phyloP scores from a whole-genome alignment of 2,888 invertebrate species.

The Graphium colonna region DNA sequence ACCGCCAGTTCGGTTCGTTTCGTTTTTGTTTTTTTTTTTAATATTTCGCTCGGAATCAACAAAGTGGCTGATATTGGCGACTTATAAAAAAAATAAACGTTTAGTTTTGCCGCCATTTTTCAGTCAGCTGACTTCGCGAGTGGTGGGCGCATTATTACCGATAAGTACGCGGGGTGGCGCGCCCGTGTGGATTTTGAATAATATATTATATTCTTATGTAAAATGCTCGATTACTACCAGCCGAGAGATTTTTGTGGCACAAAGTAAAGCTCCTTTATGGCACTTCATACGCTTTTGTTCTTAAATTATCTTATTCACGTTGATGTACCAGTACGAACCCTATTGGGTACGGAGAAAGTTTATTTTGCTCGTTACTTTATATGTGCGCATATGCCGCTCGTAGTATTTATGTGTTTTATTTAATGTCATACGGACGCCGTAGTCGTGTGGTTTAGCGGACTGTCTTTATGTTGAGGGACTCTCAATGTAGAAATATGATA shows the following conservation, averaged over 20 bases:
- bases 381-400: background rate
- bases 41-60: background rate
- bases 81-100: background rate
- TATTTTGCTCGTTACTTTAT: conserved; percentile 22
- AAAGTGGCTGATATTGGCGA: background rate
- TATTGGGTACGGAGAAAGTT: conserved; percentile 48
- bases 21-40: background rate
- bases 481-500: background rate
- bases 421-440: background rate
- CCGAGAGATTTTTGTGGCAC: conserved; percentile 68
- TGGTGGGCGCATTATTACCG: conserved; percentile 59
- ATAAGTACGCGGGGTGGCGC: conserved; percentile 70
- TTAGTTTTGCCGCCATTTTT: background rate
- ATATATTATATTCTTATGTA: conserved; percentile 80
- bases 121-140: background rate
- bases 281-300: conserved; percentile 71
- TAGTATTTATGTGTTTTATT: background rate
- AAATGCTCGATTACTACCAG: conserved; percentile 77
- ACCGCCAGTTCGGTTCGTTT: background rate
- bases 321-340: conserved; percentile 34
- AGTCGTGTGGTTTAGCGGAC: background rate
- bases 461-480: background rate
- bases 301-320: conserved; percentile 55
- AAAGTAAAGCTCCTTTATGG: conserved; percentile 71
- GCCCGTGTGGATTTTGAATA: conserved; percentile 76